Evolutionary conservation across 37 sponge, comb jelly and placozoan species (phyloP).

Genomic region (Spongilla lacustris): DNA sequence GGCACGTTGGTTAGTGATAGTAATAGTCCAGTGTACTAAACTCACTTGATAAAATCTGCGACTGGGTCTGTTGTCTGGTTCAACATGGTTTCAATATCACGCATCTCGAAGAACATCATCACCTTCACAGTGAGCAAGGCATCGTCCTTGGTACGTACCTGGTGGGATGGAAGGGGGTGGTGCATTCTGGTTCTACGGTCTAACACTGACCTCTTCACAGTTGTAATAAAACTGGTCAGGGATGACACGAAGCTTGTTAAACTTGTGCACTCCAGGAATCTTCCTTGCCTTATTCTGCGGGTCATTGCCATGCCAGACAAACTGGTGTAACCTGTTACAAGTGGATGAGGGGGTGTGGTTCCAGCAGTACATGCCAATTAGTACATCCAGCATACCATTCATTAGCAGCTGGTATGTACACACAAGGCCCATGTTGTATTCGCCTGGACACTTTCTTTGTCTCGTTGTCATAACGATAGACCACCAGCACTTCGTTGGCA

Average conservation of each 20-base stretch:
- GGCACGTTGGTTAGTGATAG: neutral
- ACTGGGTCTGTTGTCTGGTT: constrained; percentile 88
- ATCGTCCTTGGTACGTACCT: constrained; percentile 91
- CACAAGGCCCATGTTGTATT: constrained; percentile 80
- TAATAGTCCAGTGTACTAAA: neutral
- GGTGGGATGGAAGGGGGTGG: neutral
- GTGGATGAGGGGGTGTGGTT: neutral
- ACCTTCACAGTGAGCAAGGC: constrained; percentile 86
- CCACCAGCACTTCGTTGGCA: constrained; percentile 89
- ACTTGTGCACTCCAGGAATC: constrained; percentile 72
- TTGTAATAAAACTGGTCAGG: constrained; percentile 96
- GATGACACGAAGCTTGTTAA: constrained; percentile 86
- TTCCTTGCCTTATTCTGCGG: constrained; percentile 81
- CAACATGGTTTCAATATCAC: constrained; percentile 79
- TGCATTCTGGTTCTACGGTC: neutral
- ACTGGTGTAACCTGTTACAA: constrained; percentile 74
- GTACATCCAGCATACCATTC: constrained; percentile 68
- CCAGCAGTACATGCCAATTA: neutral
- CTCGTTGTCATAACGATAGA: constrained; percentile 69
- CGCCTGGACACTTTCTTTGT: constrained; percentile 58
- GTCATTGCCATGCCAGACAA: constrained; percentile 91
- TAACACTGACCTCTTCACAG: constrained; percentile 60
- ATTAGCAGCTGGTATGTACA: constrained; percentile 80
- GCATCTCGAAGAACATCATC: constrained; percentile 92
- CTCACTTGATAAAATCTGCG: constrained; percentile 90